Evolutionary conservation across 2,888 invertebrate species (phyloP).

Genomic region (Nemurella pictetii): DNA sequence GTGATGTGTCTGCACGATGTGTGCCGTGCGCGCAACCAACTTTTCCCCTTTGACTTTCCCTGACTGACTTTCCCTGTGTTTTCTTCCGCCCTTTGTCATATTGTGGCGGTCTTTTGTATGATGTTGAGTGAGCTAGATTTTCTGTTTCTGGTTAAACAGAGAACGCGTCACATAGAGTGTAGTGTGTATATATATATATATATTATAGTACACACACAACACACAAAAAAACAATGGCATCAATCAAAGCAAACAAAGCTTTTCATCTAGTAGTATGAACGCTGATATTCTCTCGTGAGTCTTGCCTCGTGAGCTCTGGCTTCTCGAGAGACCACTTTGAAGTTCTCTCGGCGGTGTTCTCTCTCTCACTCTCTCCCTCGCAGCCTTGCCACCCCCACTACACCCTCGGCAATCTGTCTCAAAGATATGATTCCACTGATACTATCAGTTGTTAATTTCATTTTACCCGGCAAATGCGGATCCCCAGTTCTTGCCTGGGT

Average conservation of each 20-base stretch:
- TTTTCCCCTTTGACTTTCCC: constrained; percentile 24
- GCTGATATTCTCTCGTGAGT: neutral
- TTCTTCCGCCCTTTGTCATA: constrained; percentile 36
- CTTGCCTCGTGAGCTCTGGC: neutral
- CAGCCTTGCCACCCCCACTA: neutral
- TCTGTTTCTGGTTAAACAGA: neutral
- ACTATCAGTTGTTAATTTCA: neutral
- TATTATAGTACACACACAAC: neutral
- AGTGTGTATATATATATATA: no score
- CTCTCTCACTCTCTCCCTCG: neutral
- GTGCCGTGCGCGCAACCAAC: neutral
- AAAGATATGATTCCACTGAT: neutral
- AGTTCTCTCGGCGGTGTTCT: neutral
- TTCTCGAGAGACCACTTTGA: constrained; percentile 20
- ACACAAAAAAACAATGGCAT: constrained; percentile 39
- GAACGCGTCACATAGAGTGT: neutral
- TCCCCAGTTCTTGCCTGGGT: no score
- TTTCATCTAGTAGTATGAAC: constrained; percentile 24
- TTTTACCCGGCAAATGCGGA: no score
- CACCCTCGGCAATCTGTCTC: neutral
- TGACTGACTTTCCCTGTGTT: constrained; percentile 10
- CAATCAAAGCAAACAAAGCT: constrained; percentile 40
- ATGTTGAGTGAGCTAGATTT: constrained; percentile 19
- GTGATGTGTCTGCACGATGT: neutral
- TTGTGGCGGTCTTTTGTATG: constrained; percentile 30